Conservation (phyloP, 2,888 invertebrate genomes). For the Pogonocherus hispidulus region DNA sequence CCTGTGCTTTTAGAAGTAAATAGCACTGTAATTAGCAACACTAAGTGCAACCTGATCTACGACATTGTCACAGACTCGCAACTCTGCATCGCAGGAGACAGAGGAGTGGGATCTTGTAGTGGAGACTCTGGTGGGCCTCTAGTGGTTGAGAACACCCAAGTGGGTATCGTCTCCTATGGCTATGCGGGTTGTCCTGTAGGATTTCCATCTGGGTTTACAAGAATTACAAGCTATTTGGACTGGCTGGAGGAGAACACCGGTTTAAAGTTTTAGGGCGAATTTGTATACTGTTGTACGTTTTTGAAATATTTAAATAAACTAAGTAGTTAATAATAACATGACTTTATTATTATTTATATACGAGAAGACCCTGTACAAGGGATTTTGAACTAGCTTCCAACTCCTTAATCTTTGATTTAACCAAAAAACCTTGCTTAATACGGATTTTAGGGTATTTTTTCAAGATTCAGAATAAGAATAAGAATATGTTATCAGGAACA, state of each 20-base stretch:
- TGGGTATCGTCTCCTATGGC: slow-evolving; percentile 47
- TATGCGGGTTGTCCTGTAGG: slow-evolving; percentile 29
- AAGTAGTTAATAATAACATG: too few relatives aligned
- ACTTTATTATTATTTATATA: too few relatives aligned
- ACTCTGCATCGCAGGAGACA: slow-evolving; percentile 40
- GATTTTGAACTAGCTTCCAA: too few relatives aligned
- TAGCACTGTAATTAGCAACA: slow-evolving; percentile 40
- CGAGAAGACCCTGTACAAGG: too few relatives aligned
- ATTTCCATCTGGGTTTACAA: slow-evolving; percentile 41
- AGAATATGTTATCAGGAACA: too few relatives aligned
- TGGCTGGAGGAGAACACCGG: slow-evolving; percentile 35
- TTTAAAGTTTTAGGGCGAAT: background rate
- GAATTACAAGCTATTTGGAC: slow-evolving; percentile 39
- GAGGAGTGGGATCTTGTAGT: slow-evolving; percentile 37
- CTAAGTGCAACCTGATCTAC: slow-evolving; percentile 32
- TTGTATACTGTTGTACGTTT: background rate
- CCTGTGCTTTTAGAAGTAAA: slow-evolving; percentile 40
- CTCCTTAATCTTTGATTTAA: too few relatives aligned
- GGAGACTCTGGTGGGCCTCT: slow-evolving; percentile 51
- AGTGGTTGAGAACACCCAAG: slow-evolving; percentile 32
- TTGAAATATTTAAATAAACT: too few relatives aligned
- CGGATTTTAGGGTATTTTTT: too few relatives aligned
- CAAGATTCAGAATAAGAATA: too few relatives aligned
- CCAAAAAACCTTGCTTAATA: too few relatives aligned
- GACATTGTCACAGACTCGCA: slow-evolving; percentile 23